Evolutionary conservation across 2,888 invertebrate species (phyloP), one percentile per base, ranked within the genome.

Genomic region (Kryphioiulus occultus): DNA sequence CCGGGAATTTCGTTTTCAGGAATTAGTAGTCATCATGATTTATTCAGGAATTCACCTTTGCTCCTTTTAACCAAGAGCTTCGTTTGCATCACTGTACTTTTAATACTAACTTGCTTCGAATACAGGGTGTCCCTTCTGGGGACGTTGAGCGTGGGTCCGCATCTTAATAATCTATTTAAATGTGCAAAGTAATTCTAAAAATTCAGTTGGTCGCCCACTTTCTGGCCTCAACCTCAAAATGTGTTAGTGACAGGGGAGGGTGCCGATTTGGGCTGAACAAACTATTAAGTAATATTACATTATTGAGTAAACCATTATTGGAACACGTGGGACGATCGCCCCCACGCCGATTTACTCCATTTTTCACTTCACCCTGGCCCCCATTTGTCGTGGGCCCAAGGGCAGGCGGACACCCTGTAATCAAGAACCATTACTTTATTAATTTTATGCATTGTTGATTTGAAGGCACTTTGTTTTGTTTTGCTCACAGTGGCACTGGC

Each of bases 351-450:
- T 59, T 78, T 59, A 44, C 44, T 44, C 44, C 44, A 44, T 44
- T 44, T 15, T 78, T 78, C 0, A 12, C 2, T 17, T 78, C 26
- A 68, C 26, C 26, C 78, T 30, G 26, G 30, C 30, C 78, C 68
- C 78, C 26, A 30, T 78, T 78, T 26, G 78, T 78, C 30, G 78
- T 78, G 78, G 78, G 78, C 78, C 78, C 78, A 78, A 78, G 78
- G 78, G 78, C 78, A 78, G 17, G 30, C 78, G 78, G 78, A 78
- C 78, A 78, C 78, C 78, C 78, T 78, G 78, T 78, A 78, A 78
- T 78, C 78, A 78, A 78, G 78, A 30, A 78, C 26, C 78, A 30
- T 78, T 30, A 26, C 26, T 78, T 78, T 78, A 78, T 78, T 78
- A 78, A 78, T 78, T 26, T 78, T 78, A 30, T 15, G 78, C 78